These are phyloP conservation scores for Aplocera efformata DNA, from an alignment of 2,888 invertebrate genomes.

Conservation along the genomic window DNA sequence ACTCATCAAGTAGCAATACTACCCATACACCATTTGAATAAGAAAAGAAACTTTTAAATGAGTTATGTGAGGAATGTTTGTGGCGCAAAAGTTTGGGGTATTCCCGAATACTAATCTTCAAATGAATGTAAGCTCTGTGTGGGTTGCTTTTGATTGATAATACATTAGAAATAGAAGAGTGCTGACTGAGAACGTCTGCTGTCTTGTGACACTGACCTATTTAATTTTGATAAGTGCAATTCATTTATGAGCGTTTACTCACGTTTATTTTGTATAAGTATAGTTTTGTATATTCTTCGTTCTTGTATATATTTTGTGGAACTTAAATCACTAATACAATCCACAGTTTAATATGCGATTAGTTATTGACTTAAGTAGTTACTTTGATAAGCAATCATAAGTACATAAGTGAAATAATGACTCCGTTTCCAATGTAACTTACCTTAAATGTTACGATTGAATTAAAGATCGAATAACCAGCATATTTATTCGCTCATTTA, in stretches of 20 bases:
- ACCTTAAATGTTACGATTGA: no score
- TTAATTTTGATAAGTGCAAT: conserved; percentile 55
- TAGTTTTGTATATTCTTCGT: no score
- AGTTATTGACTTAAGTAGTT: no score
- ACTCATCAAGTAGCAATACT: conserved; percentile 2
- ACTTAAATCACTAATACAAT: no score
- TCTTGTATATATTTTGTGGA: no score
- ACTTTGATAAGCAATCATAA: no score
- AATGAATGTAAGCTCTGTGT: conserved; percentile 49
- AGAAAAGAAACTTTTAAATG: conserved; percentile 23
- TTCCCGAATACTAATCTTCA: conserved; percentile 16
- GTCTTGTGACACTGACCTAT: conserved; percentile 73
- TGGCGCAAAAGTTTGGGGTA: conserved; percentile 18
- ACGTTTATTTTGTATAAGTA: no score
- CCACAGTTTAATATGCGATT: no score
- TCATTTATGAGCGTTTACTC: conserved; percentile 27
- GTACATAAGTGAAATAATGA: no score
- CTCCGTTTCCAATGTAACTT: no score
- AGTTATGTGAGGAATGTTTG: conserved; percentile 24
- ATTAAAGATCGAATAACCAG: no score
- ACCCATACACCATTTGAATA: conserved; percentile 3
- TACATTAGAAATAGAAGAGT: conserved; percentile 37
- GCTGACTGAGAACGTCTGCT: conserved; percentile 48
- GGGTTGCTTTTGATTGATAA: conserved; percentile 51
- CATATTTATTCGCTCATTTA: no score